A percentile compares a stretch with the other conserved stretches of the same genome.
These are phyloP conservation scores for Siniperca scherzeri DNA, from an alignment of 2,797 vertebrate genomes.

Conservation along the genomic window DNA sequence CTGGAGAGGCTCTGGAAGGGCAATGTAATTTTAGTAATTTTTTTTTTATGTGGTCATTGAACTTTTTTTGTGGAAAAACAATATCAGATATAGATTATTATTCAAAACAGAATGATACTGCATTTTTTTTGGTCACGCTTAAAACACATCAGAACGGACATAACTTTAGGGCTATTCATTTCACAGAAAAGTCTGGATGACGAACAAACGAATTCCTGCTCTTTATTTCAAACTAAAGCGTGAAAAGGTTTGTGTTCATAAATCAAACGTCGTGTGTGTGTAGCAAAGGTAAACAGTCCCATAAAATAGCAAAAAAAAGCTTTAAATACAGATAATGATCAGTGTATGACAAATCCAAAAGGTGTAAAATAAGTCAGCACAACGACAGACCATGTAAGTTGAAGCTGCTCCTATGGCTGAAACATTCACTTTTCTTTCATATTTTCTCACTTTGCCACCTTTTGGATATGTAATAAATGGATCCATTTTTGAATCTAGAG, in stretches of 20 bases:
- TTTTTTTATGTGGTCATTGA: no score
- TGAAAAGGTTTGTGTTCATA: neutral
- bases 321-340: neutral
- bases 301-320: neutral
- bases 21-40: no score
- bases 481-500: neutral
- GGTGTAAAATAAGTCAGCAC: neutral
- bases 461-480: neutral
- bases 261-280: neutral
- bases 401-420: neutral
- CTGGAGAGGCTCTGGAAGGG: no score
- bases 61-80: no score
- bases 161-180: neutral
- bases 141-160: neutral
- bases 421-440: neutral
- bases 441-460: neutral
- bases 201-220: neutral
- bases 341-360: neutral
- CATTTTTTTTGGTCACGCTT: neutral
- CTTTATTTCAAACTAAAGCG: neutral
- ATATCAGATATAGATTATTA: no score
- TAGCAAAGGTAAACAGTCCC: neutral
- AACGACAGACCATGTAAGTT: neutral
- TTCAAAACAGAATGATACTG: neutral
- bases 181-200: neutral